These are phyloP conservation scores for Zophobas atratus DNA, from an alignment of 1,140 invertebrate species.

Conservation along the genomic window DNA sequence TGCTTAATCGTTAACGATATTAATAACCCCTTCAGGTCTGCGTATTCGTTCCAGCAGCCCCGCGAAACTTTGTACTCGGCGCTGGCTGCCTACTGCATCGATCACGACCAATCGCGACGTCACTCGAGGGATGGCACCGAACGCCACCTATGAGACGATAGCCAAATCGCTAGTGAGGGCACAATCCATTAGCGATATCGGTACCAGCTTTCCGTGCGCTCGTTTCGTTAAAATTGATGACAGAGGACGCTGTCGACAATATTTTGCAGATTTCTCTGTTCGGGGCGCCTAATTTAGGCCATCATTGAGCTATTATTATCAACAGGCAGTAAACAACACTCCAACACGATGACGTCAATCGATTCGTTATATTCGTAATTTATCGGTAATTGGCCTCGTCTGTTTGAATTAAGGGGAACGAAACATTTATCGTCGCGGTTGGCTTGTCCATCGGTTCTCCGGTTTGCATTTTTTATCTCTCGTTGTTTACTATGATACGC, in stretches of 20 bases:
- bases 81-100: no score
- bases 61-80: no score
- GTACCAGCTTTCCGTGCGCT: no score
- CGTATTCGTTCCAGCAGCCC: no score
- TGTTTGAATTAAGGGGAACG: constrained; percentile 12
- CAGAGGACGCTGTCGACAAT: not conserved
- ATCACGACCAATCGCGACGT: no score
- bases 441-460: not conserved
- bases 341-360: constrained; percentile 22
- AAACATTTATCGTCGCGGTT: not conserved
- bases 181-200: no score
- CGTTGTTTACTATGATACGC: constrained; percentile 9
- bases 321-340: not conserved
- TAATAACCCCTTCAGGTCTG: not conserved
- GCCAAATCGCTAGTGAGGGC: no score
- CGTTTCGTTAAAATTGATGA: no score
- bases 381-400: not conserved
- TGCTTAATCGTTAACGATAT: not conserved
- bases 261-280: constrained; percentile 2
- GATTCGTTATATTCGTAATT: constrained; percentile 13
- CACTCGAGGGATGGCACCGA: no score
- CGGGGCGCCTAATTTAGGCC: constrained; percentile 1
- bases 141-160: no score
- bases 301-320: no score
- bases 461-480: constrained; percentile 6